Evolutionary conservation across 2,113 vertebrate genomes (phyloP).

Genomic region (Apteryx owenii): DNA sequence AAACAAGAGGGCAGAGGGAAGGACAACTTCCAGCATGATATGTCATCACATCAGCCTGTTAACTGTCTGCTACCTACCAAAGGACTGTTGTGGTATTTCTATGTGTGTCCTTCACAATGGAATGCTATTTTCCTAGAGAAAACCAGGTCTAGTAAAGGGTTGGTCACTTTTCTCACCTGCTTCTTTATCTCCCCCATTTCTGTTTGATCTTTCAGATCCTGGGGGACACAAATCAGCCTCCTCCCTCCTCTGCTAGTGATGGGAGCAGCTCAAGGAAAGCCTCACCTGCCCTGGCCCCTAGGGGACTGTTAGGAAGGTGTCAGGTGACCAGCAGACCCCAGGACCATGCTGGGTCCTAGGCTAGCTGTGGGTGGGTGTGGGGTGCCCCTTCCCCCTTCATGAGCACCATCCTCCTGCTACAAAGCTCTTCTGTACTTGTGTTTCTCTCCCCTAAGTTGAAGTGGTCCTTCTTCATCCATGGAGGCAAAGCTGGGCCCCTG

Average conservation of each 20-base stretch:
- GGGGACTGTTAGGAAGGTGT: rapidly evolving
- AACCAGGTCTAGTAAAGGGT: background rate
- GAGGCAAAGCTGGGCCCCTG: background rate
- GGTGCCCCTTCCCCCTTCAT: too few relatives aligned
- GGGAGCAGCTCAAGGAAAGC: background rate
- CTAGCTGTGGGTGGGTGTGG: background rate
- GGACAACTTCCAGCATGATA: background rate
- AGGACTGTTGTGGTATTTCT: background rate
- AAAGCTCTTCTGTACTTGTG: background rate
- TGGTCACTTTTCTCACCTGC: background rate
- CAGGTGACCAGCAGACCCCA: background rate
- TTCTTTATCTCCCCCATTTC: background rate
- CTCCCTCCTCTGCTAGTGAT: background rate
- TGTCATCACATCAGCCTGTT: background rate
- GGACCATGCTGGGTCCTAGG: background rate
- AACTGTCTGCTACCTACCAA: background rate
- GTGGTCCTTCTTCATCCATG: background rate
- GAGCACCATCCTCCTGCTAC: background rate
- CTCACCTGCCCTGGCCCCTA: background rate
- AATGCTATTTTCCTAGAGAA: background rate
- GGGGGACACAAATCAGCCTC: background rate
- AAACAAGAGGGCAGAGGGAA: too few relatives aligned
- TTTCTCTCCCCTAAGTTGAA: background rate
- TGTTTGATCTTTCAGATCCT: background rate
- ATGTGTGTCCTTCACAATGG: background rate